Percentiles rank a stretch among this genome's conserved stretches.
Conservation (phyloP, 2,113 vertebrate genomes). For the Gymnogyps californianus region DNA sequence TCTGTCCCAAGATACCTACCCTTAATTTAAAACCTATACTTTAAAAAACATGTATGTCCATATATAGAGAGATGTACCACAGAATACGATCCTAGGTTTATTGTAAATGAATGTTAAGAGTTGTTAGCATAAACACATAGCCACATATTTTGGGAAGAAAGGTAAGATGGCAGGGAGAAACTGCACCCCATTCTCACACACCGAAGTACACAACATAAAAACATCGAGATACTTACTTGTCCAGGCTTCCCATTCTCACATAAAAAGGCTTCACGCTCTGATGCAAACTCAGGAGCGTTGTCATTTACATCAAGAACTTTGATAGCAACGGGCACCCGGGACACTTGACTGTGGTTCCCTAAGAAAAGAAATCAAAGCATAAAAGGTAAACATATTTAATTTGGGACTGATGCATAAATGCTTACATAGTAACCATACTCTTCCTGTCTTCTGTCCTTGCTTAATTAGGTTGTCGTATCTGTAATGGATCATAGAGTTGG, state of each 20-base stretch:
- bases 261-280: constrained; percentile 91
- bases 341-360: constrained; percentile 98
- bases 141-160: background rate
- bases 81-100: background rate
- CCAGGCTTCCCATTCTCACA: constrained; percentile 98
- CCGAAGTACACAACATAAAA: constrained; percentile 25
- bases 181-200: background rate
- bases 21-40: background rate
- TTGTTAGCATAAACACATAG: background rate
- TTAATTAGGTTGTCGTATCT: constrained; percentile 16
- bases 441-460: background rate
- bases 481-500: background rate
- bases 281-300: constrained; percentile 95
- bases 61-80: background rate
- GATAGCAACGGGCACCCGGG: constrained; percentile 90
- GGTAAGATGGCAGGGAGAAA: background rate
- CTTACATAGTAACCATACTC: background rate
- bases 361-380: constrained; percentile 55
- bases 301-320: constrained; percentile 98
- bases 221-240: constrained; percentile 80
- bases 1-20: background rate
- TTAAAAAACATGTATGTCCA: background rate
- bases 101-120: background rate
- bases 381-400: constrained; percentile 13
- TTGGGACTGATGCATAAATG: background rate